Conservation (phyloP, 1,140 invertebrate species). For the Zaprionus tsacasi region DNA sequence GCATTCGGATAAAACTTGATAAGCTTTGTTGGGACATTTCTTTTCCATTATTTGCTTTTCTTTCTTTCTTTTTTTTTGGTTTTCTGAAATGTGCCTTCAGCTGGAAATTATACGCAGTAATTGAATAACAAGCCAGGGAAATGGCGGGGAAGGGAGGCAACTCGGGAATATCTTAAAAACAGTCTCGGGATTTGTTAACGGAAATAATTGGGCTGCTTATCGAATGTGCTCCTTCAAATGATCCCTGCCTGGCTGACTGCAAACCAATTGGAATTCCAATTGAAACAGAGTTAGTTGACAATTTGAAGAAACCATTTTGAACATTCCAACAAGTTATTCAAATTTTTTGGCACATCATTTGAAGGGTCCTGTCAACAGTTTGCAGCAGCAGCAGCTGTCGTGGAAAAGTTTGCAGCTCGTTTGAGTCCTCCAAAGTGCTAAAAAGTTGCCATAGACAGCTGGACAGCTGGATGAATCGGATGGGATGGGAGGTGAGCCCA, state of each 20-base stretch:
- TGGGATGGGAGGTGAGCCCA: conserved; percentile 5
- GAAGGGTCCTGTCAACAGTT: conserved; percentile 28
- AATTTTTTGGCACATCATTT: conserved; percentile 30
- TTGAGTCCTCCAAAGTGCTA: conserved; percentile 23
- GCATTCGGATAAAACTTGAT: conserved; percentile 42
- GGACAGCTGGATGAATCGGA: not conserved
- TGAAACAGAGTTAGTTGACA: conserved; percentile 11
- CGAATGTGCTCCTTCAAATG: not conserved
- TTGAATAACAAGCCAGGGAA: conserved; percentile 16
- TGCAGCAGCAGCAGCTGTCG: conserved; percentile 28
- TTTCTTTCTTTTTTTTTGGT: not conserved
- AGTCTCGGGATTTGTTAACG: not conserved
- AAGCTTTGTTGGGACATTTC: conserved; percentile 23
- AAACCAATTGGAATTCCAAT: conserved; percentile 20
- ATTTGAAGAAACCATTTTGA: conserved; percentile 7
- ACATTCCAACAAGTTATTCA: conserved; percentile 10
- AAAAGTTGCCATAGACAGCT: conserved; percentile 22
- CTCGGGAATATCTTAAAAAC: not conserved
- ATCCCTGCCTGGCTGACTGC: too few relatives aligned
- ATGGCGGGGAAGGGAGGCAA: not conserved
- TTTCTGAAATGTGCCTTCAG: conserved; percentile 9
- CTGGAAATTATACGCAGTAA: conserved; percentile 27
- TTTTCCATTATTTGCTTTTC: conserved; percentile 11
- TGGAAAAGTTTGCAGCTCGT: conserved; percentile 8
- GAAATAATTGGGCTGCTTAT: conserved; percentile 1